phyloP scores from a whole-genome alignment of 2,797 vertebrate genomes.

The Australoheros facetus region DNA sequence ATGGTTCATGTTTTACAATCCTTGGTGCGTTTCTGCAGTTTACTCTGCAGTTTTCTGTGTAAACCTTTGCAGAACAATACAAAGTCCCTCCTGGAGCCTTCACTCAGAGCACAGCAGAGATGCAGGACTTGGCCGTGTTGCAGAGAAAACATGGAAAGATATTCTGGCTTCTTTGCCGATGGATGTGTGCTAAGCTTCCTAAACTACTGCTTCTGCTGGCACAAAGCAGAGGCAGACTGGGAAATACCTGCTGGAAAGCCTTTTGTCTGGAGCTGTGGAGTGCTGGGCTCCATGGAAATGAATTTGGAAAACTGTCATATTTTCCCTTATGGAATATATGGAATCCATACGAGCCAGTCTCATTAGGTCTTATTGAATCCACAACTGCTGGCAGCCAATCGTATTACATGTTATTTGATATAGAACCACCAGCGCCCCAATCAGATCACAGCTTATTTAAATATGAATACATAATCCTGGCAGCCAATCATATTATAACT shows the following conservation, averaged over 20 bases:
- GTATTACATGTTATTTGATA: conserved; percentile 62
- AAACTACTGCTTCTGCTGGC: conserved; percentile 54
- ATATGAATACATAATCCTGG: conserved; percentile 65
- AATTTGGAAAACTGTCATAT: conserved; percentile 10
- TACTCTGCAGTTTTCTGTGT: conserved; percentile 15
- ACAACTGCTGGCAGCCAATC: conserved; percentile 58
- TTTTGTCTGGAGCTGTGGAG: conserved; percentile 31
- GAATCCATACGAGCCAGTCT: conserved; percentile 60
- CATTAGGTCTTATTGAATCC: conserved; percentile 58
- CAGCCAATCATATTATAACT: conserved; percentile 61
- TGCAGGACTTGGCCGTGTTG: conserved; percentile 49
- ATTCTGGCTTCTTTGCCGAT: conserved; percentile 40
- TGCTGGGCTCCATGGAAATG: conserved; percentile 24
- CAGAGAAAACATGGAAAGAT: conserved; percentile 29
- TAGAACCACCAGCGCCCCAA: conserved; percentile 35
- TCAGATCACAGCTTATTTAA: conserved; percentile 59
- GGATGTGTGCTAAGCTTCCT: conserved; percentile 55
- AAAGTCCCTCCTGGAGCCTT: conserved; percentile 34
- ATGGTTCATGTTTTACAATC: conserved; percentile 18
- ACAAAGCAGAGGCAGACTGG: conserved; percentile 31
- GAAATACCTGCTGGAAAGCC: conserved; percentile 60
- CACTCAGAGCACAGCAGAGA: conserved; percentile 25
- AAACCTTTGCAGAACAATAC: conserved; percentile 46
- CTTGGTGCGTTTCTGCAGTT: conserved; percentile 38
- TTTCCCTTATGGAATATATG: conserved; percentile 40